Percentiles rank a stretch among this genome's conserved stretches.
Conservation (phyloP, 1,140 invertebrate species). For the Drosophila repletoides region DNA sequence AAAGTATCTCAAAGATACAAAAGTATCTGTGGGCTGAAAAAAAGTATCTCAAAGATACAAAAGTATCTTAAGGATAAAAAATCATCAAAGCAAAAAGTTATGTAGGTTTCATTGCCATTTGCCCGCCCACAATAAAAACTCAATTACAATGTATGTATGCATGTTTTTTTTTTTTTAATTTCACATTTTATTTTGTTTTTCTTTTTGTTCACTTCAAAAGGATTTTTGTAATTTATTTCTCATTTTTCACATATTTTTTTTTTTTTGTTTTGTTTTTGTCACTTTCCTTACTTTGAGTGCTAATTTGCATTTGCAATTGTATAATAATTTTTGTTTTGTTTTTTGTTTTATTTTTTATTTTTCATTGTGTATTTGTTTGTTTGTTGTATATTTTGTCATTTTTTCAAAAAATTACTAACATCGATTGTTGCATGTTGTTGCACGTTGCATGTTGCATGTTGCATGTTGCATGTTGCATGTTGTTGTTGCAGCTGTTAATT, state of each 20-base stretch:
- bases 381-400: constrained; percentile 34
- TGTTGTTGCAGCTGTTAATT: constrained; percentile 71
- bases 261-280: constrained; percentile 70
- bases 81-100: too few species aligned
- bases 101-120: too few species aligned
- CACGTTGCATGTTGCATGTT: constrained; percentile 59
- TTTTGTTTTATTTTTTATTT: constrained; percentile 44
- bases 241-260: constrained; percentile 73
- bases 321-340: constrained; percentile 63
- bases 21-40: too few species aligned
- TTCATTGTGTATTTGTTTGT: constrained; percentile 50
- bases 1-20: too few species aligned
- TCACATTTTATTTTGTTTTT: constrained; percentile 75
- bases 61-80: too few species aligned
- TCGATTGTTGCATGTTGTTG: constrained; percentile 66
- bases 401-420: constrained; percentile 75
- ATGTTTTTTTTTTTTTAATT: constrained; percentile 31
- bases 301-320: constrained; percentile 77
- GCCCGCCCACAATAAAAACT: neutral
- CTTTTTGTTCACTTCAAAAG: constrained; percentile 77
- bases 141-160: neutral
- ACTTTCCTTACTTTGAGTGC: constrained; percentile 74
- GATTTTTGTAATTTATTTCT: constrained; percentile 78
- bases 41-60: too few species aligned
- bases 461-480: constrained; percentile 45